Evolutionary conservation across 2,797 vertebrate species (phyloP), one percentile per base, ranked within the genome.

Genomic region (Atherinosoma microstoma): DNA sequence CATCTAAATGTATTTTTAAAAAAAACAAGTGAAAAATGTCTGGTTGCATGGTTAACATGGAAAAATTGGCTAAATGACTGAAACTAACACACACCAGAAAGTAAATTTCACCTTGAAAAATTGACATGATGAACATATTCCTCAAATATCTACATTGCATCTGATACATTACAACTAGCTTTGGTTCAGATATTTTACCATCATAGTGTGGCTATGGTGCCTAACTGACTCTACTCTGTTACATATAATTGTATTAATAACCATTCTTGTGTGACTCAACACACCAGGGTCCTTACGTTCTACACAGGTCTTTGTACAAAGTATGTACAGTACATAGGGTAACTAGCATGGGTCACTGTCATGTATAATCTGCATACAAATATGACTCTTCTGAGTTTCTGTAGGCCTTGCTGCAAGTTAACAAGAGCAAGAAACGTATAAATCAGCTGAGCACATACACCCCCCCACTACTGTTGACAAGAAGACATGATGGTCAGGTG

Each of bases 11-110:
- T 67, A 68, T n/a, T n/a, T n/a, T n/a, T 27, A 36, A 84, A 32
- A 82, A 7, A 75, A 73, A 79, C 34, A 15, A 75, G 76, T 76
- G 40, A 71, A 80, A 79, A 74, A 73, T 77, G 45, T 22, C 35
- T 36, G 11, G 10, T 36, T 36, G 8, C 24, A 36, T 2, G 2
- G 35, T 36, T 36, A 36, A 36, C 8, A 36, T 10, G 11, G 35
- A 36, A 10, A 36, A 36, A 36, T 36, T 10, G 35, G 9, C 35
- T 36, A 36, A 11, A 11, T 10, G 35, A 36, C 35, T 36, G 35
- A 36, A 9, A 11, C 10, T 11, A 36, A 36, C 10, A 36, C 35
- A 36, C 35, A 38, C 12, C 12, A 38, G 11, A 38, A 13, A 38
- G 36, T 38, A 36, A 36, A 2, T 36, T 36, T 2, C 36, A 38